Evolutionary conservation across 2,797 vertebrate species (phyloP), one percentile per base, ranked within the genome.

Genomic region (Sebastes variabilis): DNA sequence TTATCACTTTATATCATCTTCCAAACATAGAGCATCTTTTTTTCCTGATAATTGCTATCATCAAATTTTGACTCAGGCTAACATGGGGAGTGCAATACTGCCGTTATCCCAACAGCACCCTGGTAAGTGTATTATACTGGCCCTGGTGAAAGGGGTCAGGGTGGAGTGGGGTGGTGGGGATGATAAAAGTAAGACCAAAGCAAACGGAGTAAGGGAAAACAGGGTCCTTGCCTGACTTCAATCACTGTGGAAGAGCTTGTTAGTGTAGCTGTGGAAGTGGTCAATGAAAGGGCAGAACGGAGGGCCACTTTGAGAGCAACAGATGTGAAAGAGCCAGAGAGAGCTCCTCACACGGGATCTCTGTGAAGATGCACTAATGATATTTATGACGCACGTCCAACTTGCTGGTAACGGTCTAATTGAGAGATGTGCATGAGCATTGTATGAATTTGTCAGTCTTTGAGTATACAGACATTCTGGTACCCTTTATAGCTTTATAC

Each of bases 231-330:
- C 24, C 58, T 84, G 72, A 86, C 84, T 83, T 77, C 81, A 85
- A 78, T 76, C 75, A 77, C 66, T 38, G 8, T 14, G 73, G 24
- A 77, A 62, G 74, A 74, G 70, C 20, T 83, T 87, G 74, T 90
- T 93, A 82, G 90, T 88, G 81, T 85, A 89, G 89, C 88, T 88
- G 85, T 88, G 79, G 68, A 87, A 72, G 83, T 87, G 70, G 85
- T 89, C 79, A 75, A 60, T 79, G 84, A 90, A 54, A 91, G 86
- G 74, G 30, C 73, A 83, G 76, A 30, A 16, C 65, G 46, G 64
- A 73, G 68, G 68, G 61, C 56, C 7, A 68, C 65, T 72, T 66
- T 27, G 38, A 60, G 20, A 46, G 73, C 75, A 81, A 59, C 86
- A 87, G 59, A 90, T 81, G 82, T 77, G 79, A 81, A 58, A 61